Conservation (phyloP, 1,140 invertebrate genomes). For the Physella acuta region DNA sequence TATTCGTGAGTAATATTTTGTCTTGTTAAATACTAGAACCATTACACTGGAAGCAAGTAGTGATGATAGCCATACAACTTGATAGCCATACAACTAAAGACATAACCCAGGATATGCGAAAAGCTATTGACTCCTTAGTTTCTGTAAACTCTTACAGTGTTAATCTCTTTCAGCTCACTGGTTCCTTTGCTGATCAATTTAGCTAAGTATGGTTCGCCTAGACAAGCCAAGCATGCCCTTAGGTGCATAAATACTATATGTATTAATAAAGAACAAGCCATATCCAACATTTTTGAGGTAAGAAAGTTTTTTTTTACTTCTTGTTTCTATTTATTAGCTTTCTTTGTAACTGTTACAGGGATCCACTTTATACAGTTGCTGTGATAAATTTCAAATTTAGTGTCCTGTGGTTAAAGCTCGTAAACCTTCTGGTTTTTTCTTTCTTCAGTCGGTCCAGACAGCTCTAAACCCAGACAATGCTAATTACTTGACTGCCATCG, state of each 20-base stretch:
- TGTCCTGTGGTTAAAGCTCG: not conserved
- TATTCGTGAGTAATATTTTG: slow-evolving; percentile 51
- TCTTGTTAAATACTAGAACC: no score
- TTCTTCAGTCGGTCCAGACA: slow-evolving; percentile 59
- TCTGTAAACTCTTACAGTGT: no score
- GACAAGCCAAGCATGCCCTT: slow-evolving; percentile 95
- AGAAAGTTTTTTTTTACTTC: slow-evolving; percentile 5
- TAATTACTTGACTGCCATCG: slow-evolving; percentile 89
- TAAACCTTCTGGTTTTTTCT: not conserved
- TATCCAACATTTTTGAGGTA: slow-evolving; percentile 83
- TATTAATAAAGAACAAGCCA: slow-evolving; percentile 76
- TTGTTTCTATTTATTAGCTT: not conserved
- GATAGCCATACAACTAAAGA: no score
- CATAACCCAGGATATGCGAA: no score
- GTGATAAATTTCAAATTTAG: no score
- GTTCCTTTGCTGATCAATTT: slow-evolving; percentile 84
- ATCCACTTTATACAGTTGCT: not conserved
- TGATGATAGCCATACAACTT: no score
- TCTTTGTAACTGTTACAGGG: not conserved
- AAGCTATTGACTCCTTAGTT: no score
- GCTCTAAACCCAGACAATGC: slow-evolving; percentile 75
- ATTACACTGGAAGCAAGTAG: no score
- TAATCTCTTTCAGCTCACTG: slow-evolving; percentile 61
- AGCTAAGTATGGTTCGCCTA: slow-evolving; percentile 83
- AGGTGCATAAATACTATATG: slow-evolving; percentile 83